A percentile compares a stretch with the other conserved stretches of the same genome.
phyloP scores from a whole-genome alignment of 2,797 vertebrate genomes.

The Sarcophilus harrisii region DNA sequence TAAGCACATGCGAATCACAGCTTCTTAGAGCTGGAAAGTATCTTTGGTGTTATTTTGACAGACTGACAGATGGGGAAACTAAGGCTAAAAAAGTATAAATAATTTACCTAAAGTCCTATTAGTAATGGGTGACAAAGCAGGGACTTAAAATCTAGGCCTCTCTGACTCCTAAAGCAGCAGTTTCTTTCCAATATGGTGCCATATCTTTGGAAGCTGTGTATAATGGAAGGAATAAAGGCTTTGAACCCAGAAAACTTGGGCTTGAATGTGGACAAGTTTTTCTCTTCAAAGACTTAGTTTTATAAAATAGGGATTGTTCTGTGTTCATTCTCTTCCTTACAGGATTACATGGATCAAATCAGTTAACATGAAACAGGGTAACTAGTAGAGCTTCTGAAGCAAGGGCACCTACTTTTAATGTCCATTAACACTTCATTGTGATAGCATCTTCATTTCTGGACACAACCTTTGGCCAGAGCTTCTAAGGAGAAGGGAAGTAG shows the following conservation, averaged over 20 bases:
- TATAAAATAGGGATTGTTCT: neutral
- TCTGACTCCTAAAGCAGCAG: neutral
- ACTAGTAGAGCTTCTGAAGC: neutral
- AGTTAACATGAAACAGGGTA: neutral
- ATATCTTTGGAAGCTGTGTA: neutral
- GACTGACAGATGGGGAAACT: neutral
- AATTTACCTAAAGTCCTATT: neutral
- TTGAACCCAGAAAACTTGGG: neutral
- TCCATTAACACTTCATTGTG: neutral
- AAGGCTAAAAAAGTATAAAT: neutral
- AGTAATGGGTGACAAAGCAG: neutral
- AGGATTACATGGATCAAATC: neutral
- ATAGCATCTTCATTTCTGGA: neutral
- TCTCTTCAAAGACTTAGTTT: neutral
- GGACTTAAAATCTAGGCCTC: neutral
- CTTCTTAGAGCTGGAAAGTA: neutral
- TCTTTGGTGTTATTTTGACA: neutral
- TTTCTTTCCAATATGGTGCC: neutral
- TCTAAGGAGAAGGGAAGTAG: neutral
- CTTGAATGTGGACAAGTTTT: neutral
- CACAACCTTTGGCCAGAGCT: neutral
- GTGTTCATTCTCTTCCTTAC: neutral
- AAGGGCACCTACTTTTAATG: neutral
- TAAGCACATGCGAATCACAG: neutral
- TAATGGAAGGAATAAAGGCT: neutral